A percentile compares a stretch with the other conserved stretches of the same genome.
These are phyloP conservation scores for Umimayanthus kanabou DNA, from an alignment of 92 coral and sea anemone genomes.

Conservation along the genomic window DNA sequence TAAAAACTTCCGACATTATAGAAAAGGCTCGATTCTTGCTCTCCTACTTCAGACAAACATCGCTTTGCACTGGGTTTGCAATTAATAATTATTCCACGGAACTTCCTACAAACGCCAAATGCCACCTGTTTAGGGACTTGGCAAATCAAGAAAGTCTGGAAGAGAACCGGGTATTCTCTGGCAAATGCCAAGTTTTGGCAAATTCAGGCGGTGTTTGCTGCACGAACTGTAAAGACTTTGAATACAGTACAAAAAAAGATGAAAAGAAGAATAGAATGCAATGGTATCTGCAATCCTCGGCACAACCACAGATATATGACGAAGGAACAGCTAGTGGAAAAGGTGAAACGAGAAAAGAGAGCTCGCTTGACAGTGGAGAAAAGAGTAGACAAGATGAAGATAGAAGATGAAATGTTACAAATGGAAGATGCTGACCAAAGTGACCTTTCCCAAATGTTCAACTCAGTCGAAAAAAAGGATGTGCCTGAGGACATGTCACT, in stretches of 20 bases:
- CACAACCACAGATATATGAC: slow-evolving; percentile 39
- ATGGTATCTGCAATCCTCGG: background rate
- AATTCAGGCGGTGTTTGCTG: slow-evolving; percentile 7
- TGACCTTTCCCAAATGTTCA: slow-evolving; percentile 34
- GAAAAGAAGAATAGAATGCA: background rate
- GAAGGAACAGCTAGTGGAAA: background rate
- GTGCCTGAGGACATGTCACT: slow-evolving; percentile 39
- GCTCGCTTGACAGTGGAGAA: background rate
- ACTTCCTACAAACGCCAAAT: background rate
- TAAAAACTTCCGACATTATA: background rate
- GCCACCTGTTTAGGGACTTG: background rate
- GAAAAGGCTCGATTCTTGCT: background rate
- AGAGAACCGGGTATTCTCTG: background rate
- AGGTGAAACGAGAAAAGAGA: background rate
- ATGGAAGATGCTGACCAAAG: slow-evolving; percentile 39
- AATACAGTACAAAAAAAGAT: background rate
- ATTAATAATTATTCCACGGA: background rate
- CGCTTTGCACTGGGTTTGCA: background rate
- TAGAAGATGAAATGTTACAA: slow-evolving; percentile 37
- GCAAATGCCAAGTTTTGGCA: background rate
- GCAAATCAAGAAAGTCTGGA: background rate
- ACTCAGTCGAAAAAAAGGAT: background rate
- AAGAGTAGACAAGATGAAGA: background rate
- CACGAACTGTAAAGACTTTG: background rate
- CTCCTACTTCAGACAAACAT: background rate